Base-by-base conservation (phyloP, 2,113 vertebrate genomes). In the Ellobius talpinus region DNA sequence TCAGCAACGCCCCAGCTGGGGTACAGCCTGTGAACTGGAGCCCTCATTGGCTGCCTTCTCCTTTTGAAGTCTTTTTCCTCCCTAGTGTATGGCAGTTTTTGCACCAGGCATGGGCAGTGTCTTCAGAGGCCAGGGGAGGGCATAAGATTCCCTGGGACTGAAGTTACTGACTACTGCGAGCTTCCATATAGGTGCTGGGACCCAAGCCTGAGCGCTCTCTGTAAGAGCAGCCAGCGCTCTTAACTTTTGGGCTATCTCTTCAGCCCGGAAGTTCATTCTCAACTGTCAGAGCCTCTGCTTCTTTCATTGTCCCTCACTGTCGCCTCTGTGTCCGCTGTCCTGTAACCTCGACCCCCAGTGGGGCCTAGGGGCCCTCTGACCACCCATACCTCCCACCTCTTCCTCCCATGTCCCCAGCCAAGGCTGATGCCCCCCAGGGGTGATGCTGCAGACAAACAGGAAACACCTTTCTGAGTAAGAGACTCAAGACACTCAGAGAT, bases 291-390 rank as follows among this genome's bases (percentile, higher is more conserved):
- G 6, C 5, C 73, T 45, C n/a, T 36, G 29, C 17, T 19, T 10
- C 58, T 63, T 66, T 45, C 10, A 5, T 6, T 33, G 26, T 33
- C 26, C 21, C 14, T 50, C 50, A 0, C 13, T n/a, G n/a, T 39
- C 52, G 66, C 2, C 42, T 50, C 16, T n/a, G 29, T 3, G 61
- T 1, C 36, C 9, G 0, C 0, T 2, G 31, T 0, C 7, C 78
- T 55, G 36, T 10, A 8, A 42, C 19, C 89, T 19, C 61, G 24
- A 6, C 19, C 19, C 2, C 55, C n/a, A 19, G 7, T 13, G 12
- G 74, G 90, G 12, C 13, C 36, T 45, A 47, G 52, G 73, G 5
- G 36, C 78, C 42, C 16, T 36, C 58, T 31, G 45, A 24, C 1
- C 29, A 68, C 66, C 29, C 61, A 73, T 26, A 52, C 42, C 73